These are phyloP conservation scores for Diarsia rubi DNA, from an alignment of 2,888 invertebrate species.

Conservation along the genomic window DNA sequence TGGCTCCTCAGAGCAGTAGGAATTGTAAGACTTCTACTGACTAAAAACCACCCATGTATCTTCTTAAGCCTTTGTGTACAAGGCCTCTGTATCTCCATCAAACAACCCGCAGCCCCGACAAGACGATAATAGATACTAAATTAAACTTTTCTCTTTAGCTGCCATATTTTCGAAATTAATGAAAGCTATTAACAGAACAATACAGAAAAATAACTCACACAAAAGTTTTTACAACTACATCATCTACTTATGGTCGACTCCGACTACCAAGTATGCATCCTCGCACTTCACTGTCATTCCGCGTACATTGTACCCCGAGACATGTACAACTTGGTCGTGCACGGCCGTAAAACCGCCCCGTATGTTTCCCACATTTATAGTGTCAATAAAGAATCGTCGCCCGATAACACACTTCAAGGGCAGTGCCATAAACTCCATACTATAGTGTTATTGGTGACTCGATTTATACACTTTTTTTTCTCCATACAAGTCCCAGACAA, in stretches of 20 bases:
- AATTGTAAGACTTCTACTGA: too few relatives aligned
- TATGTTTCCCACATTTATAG: conserved; percentile 82
- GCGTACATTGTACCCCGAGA: conserved; percentile 42
- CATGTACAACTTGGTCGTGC: conserved; percentile 34
- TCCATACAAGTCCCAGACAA: conserved; percentile 78
- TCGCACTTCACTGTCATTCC: conserved; percentile 22
- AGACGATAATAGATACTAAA: neutral
- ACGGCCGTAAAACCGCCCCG: conserved; percentile 68
- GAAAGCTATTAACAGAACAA: neutral
- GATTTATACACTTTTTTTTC: conserved; percentile 83
- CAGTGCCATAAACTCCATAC: conserved; percentile 86
- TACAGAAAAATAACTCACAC: neutral
- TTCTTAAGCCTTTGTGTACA: too few relatives aligned
- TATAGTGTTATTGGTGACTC: conserved; percentile 88
- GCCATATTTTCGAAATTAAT: neutral
- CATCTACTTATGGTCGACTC: too few relatives aligned
- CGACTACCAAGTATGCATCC: neutral
- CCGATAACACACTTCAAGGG: conserved; percentile 85
- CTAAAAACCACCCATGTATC: too few relatives aligned
- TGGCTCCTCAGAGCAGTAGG: too few relatives aligned
- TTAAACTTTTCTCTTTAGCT: neutral
- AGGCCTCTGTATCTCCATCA: too few relatives aligned
- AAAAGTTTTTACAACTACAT: neutral
- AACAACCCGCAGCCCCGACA: too few relatives aligned
- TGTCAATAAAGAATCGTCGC: conserved; percentile 86